phyloP scores from a whole-genome alignment of 2,888 invertebrate species.

The Drosophila maculinotata region DNA sequence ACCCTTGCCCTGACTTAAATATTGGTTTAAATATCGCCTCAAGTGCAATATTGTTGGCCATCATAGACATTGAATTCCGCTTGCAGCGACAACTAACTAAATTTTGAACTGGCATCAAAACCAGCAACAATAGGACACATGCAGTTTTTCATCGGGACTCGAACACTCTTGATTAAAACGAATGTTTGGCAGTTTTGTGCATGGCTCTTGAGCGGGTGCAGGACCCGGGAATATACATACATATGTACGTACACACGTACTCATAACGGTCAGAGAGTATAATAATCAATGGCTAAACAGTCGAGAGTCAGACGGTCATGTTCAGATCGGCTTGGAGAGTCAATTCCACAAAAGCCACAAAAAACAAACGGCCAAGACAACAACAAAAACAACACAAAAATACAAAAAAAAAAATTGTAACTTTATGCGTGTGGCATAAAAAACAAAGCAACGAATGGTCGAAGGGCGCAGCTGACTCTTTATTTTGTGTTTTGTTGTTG shows the following conservation, averaged over 20 bases:
- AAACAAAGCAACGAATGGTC: conserved; percentile 23
- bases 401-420: conserved; percentile 55
- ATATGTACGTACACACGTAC: not conserved
- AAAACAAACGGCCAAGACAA: conserved; percentile 30
- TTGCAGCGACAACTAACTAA: too few species aligned
- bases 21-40: too few species aligned
- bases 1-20: too few species aligned
- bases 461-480: conserved; percentile 36
- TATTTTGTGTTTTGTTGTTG: conserved; percentile 8
- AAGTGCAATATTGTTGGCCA: too few species aligned
- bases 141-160: not conserved
- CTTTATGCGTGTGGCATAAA: conserved; percentile 60
- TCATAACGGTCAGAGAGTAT: conserved; percentile 22
- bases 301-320: conserved; percentile 31
- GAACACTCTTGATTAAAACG: not conserved
- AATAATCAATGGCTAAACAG: conserved; percentile 67
- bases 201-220: not conserved
- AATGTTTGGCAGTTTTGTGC: conserved; percentile 13
- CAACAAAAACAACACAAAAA: not conserved
- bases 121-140: too few species aligned
- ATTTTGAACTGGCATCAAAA: too few species aligned
- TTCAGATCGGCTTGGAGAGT: conserved; percentile 29
- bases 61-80: too few species aligned
- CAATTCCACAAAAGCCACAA: conserved; percentile 34
- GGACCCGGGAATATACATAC: not conserved